These are phyloP conservation scores for Myrmecobius fasciatus DNA, from an alignment of 2,113 vertebrate species.

Conservation along the genomic window DNA sequence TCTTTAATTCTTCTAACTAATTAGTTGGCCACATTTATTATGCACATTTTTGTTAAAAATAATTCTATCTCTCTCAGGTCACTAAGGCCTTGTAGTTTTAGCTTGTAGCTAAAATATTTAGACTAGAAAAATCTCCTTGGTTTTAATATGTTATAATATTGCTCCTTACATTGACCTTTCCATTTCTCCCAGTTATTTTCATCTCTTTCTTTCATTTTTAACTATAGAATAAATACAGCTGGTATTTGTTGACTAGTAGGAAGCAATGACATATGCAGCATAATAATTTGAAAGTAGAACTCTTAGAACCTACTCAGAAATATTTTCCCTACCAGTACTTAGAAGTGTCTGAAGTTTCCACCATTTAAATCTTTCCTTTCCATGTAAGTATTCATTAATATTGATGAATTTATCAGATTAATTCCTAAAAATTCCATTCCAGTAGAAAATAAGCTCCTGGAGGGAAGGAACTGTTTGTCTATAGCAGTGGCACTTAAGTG, in stretches of 20 bases:
- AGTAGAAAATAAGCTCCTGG: neutral
- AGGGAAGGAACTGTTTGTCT: neutral
- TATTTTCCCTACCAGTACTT: neutral
- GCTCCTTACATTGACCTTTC: neutral
- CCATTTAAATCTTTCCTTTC: neutral
- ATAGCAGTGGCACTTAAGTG: neutral
- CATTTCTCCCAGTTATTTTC: neutral
- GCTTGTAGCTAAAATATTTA: conserved; percentile 7
- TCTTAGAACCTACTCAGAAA: neutral
- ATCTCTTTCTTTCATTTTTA: neutral
- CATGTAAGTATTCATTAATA: neutral
- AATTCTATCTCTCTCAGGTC: conserved; percentile 13
- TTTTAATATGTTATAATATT: conserved; percentile 27
- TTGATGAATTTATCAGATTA: neutral
- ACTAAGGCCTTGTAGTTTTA: conserved; percentile 9
- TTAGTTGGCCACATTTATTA: neutral
- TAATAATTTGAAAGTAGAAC: neutral
- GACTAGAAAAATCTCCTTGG: conserved; percentile 12
- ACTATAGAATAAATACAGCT: conserved; percentile 14
- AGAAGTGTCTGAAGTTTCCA: neutral
- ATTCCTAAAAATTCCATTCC: neutral
- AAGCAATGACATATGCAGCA: neutral
- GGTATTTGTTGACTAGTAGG: neutral
- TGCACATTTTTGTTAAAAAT: neutral
- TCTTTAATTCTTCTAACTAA: neutral